These are phyloP conservation scores for Paraescarpia echinospica DNA, from an alignment of 1,140 invertebrate genomes.

Conservation along the genomic window DNA sequence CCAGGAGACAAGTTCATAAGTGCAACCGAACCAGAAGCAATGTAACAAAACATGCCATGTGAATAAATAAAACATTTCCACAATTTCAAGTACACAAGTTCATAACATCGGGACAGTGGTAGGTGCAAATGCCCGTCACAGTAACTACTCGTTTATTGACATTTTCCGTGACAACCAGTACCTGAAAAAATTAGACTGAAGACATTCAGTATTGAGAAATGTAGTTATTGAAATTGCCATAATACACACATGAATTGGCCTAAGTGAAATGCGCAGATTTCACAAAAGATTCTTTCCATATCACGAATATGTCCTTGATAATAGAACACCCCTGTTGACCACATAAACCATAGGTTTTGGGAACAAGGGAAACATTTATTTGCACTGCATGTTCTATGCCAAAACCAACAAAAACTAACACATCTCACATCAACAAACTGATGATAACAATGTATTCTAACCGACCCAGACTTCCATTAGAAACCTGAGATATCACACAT, in stretches of 20 bases:
- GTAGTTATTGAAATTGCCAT: neutral
- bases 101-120: neutral
- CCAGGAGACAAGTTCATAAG: neutral
- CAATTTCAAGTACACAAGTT: neutral
- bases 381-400: neutral
- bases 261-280: neutral
- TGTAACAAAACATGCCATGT: neutral
- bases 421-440: neutral
- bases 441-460: neutral
- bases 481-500: neutral
- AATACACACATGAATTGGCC: neutral
- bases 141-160: neutral
- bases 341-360: neutral
- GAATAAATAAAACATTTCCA: neutral
- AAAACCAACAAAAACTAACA: neutral
- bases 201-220: neutral
- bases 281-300: neutral
- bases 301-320: neutral
- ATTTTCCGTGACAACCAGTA: neutral
- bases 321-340: neutral
- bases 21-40: neutral
- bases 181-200: neutral
- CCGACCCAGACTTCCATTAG: neutral
- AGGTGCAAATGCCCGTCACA: neutral
- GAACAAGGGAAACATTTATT: neutral